Evolutionary conservation across 1,140 invertebrate genomes (phyloP).

Genomic region (Doryteuthis pealeii): DNA sequence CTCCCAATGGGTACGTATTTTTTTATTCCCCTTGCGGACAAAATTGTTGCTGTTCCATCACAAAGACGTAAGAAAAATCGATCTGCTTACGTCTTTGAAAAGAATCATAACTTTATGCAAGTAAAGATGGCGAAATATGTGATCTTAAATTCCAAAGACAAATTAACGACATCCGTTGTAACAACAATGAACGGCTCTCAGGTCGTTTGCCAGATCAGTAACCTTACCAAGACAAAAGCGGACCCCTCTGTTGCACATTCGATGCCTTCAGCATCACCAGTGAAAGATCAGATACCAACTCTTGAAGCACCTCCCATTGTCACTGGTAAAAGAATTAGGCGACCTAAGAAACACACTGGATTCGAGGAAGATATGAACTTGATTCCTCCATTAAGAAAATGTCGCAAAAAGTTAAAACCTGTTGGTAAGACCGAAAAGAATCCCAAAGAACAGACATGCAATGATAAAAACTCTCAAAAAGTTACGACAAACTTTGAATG

Average conservation of each 20-base stretch:
- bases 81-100: not conserved
- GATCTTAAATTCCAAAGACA: not conserved
- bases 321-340: not conserved
- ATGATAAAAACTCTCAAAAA: not conserved
- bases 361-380: not conserved
- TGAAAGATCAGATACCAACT: not conserved
- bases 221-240: not conserved
- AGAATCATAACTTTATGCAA: not conserved
- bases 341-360: not conserved
- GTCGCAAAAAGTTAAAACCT: not conserved
- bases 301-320: not conserved
- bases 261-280: not conserved
- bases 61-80: not conserved
- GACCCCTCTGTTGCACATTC: not conserved
- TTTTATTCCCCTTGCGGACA: not conserved
- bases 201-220: not conserved
- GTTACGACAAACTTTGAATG: not conserved
- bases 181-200: not conserved
- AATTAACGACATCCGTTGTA: not conserved
- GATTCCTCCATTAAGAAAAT: slow-evolving; percentile 1
- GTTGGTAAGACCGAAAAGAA: not conserved
- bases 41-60: not conserved
- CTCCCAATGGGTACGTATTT: not conserved
- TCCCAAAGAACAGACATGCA: not conserved
- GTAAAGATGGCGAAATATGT: not conserved